Evolutionary conservation across 2,797 vertebrate genomes (phyloP).

Genomic region (Periophthalmus magnuspinnatus): DNA sequence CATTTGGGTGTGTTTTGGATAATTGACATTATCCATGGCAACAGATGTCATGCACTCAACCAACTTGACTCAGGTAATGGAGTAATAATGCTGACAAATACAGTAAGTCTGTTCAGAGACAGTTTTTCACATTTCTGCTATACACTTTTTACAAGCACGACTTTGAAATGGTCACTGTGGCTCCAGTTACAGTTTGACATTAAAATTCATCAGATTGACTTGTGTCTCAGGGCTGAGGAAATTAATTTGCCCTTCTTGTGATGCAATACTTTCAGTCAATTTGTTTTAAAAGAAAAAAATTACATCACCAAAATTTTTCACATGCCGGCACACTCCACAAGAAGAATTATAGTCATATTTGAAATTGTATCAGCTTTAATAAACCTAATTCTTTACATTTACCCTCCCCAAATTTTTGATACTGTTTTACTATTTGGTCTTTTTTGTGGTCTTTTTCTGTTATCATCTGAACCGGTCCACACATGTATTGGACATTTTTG

Average conservation of each 20-base stretch:
- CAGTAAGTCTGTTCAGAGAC: neutral
- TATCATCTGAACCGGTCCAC: too few species aligned
- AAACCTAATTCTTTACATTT: too few species aligned
- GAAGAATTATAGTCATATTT: neutral
- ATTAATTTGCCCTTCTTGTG: neutral
- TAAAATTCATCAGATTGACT: neutral
- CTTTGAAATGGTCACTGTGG: neutral
- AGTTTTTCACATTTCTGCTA: neutral
- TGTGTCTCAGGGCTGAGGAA: neutral
- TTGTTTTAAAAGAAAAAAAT: neutral
- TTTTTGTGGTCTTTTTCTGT: too few species aligned
- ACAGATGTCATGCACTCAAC: neutral
- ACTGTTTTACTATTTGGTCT: neutral
- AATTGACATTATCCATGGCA: neutral
- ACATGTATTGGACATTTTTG: too few species aligned
- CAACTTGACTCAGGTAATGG: neutral
- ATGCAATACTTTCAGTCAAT: neutral
- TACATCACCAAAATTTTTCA: neutral
- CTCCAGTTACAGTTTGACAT: neutral
- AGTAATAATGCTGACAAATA: neutral
- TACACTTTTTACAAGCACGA: neutral
- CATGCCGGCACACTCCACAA: neutral
- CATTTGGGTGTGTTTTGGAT: neutral
- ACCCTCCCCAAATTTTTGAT: neutral
- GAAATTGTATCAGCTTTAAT: neutral